phyloP scores from a whole-genome alignment of 2,113 vertebrate species.

The Strigops habroptila region DNA sequence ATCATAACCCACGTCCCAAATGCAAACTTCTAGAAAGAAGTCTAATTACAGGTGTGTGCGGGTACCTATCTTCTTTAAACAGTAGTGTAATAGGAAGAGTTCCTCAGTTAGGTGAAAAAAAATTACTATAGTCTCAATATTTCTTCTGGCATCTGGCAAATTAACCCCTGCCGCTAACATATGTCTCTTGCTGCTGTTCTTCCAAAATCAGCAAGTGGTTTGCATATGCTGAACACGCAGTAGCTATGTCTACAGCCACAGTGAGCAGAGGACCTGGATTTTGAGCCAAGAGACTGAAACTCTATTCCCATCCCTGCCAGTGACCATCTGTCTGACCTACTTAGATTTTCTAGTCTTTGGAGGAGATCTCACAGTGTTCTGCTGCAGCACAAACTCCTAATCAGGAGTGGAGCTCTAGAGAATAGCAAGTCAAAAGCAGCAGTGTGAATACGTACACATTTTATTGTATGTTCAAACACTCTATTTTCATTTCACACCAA shows the following conservation, averaged over 20 bases:
- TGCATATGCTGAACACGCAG: constrained; percentile 13
- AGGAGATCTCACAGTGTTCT: not conserved
- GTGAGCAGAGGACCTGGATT: not conserved
- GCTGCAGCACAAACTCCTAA: not conserved
- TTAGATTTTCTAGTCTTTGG: not conserved
- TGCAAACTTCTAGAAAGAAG: not conserved
- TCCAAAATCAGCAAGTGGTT: constrained; percentile 11
- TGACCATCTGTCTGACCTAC: constrained; percentile 22
- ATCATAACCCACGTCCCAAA: not conserved
- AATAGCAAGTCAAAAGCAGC: not conserved
- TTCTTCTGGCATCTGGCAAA: not conserved
- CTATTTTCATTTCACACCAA: not conserved
- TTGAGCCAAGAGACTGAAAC: not conserved
- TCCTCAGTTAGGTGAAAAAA: not conserved
- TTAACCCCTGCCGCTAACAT: constrained; percentile 31
- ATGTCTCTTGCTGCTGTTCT: constrained; percentile 9
- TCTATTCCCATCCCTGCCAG: not conserved
- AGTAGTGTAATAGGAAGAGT: not conserved
- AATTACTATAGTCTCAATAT: not conserved
- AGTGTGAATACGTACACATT: not conserved
- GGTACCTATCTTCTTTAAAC: not conserved
- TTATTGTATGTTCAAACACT: not conserved
- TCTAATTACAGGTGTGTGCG: not conserved
- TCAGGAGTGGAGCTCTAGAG: not conserved
- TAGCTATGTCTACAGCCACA: not conserved